Evolutionary conservation across 2,888 invertebrate species (phyloP).

Genomic region (Eilema caniola): DNA sequence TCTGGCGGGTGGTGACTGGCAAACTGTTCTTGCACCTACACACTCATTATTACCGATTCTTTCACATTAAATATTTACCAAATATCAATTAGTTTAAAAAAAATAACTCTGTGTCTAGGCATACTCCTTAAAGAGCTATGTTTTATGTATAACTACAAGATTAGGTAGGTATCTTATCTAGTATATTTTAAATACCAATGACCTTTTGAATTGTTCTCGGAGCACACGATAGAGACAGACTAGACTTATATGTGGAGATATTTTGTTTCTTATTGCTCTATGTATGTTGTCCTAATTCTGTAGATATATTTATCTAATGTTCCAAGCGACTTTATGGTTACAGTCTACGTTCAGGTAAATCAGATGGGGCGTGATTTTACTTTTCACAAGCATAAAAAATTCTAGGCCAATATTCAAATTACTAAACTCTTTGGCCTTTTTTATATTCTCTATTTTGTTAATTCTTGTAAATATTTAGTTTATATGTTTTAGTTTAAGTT

Average conservation of each 20-base stretch:
- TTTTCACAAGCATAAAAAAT: neutral
- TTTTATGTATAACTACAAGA: conserved; percentile 41
- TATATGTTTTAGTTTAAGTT: too few species aligned
- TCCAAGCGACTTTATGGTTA: neutral
- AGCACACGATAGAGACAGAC: neutral
- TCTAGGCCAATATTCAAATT: neutral
- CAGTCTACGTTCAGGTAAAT: neutral
- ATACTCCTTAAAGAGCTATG: conserved; percentile 27
- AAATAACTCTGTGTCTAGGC: conserved; percentile 35
- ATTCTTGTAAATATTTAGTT: too few species aligned
- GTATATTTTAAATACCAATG: conserved; percentile 53
- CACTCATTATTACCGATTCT: conserved; percentile 65
- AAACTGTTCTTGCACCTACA: conserved; percentile 71
- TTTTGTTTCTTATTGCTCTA: too few species aligned
- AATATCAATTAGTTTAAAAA: conserved; percentile 30
- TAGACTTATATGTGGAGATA: neutral
- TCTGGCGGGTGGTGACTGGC: conserved; percentile 62
- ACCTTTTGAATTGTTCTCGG: conserved; percentile 44
- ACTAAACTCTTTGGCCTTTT: too few species aligned
- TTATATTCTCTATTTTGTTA: too few species aligned
- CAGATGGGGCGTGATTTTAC: neutral
- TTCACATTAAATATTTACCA: conserved; percentile 45
- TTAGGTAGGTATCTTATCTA: conserved; percentile 56
- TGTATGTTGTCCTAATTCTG: too few species aligned
- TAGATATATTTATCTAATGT: neutral